phyloP scores from a whole-genome alignment of 37 sponge, comb jelly and placozoan species.

The Crambe crambe region DNA sequence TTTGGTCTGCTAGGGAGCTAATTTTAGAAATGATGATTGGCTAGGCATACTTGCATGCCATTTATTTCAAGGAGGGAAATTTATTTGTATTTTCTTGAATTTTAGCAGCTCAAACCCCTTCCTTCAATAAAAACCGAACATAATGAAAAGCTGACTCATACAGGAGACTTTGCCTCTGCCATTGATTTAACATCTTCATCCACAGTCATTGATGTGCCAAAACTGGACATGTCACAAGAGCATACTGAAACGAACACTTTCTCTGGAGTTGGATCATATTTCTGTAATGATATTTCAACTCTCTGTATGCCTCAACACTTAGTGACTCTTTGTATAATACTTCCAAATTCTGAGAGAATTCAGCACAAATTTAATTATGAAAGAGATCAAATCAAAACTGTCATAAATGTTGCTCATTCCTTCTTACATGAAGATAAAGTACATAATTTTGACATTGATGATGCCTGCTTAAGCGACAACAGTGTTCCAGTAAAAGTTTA shows the following conservation, averaged over 20 bases:
- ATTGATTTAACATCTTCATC: not conserved
- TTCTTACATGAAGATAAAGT: not conserved
- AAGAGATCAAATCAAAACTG: not conserved
- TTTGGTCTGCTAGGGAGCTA: too few relatives aligned
- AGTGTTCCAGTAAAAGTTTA: conserved; percentile 24
- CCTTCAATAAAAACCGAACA: conserved; percentile 17
- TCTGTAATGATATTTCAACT: too few relatives aligned
- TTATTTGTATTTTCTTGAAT: not conserved
- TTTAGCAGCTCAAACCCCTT: conserved; percentile 26
- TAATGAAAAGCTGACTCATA: not conserved
- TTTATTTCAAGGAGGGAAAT: too few relatives aligned
- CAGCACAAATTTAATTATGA: conserved; percentile 4
- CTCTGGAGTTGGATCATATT: too few relatives aligned
- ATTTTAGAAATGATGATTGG: too few relatives aligned
- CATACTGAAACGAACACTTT: not conserved
- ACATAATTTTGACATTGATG: too few relatives aligned
- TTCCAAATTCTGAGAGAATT: conserved; percentile 14
- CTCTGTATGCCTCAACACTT: not conserved
- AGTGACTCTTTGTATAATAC: conserved; percentile 15
- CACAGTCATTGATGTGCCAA: not conserved
- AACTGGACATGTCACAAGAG: not conserved
- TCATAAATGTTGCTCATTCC: conserved; percentile 8
- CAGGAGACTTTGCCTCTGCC: not conserved
- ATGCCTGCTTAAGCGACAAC: not conserved
- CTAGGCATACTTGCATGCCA: too few relatives aligned